Conservation (phyloP, 1,140 invertebrate species). For the Saccostrea glomerata region DNA sequence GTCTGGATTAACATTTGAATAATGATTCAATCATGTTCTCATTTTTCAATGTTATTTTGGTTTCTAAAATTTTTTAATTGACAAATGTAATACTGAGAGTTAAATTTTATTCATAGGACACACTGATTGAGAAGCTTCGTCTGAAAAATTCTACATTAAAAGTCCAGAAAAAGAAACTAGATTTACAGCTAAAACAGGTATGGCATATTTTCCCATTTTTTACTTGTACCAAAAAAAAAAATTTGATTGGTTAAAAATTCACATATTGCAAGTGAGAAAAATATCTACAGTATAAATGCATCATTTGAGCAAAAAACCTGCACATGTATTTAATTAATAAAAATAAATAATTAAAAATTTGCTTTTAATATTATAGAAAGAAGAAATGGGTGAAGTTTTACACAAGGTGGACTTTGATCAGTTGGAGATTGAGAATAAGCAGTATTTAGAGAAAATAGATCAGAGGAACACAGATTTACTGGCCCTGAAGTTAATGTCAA, state of each 20-base stretch:
- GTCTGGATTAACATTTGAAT: no score
- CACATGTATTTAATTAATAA: background rate
- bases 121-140: constrained; percentile 78
- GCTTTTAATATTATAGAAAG: constrained; percentile 71
- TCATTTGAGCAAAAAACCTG: background rate
- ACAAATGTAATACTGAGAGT: background rate
- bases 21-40: no score
- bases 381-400: constrained; percentile 79
- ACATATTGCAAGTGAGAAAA: background rate
- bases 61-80: no score
- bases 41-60: no score
- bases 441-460: constrained; percentile 80
- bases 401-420: constrained; percentile 80
- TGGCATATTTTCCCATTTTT: background rate
- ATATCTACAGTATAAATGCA: background rate
- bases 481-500: constrained; percentile 77
- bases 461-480: constrained; percentile 79
- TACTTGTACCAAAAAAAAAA: background rate
- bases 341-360: background rate
- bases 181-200: constrained; percentile 79
- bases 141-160: constrained; percentile 78
- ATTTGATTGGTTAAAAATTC: background rate
- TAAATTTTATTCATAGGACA: constrained; percentile 71
- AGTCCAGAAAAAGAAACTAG: constrained; percentile 78
- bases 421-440: constrained; percentile 79